Evolutionary conservation across 2,888 invertebrate species (phyloP), one percentile per base, ranked within the genome.

Genomic region (Zonitis immaculata): DNA sequence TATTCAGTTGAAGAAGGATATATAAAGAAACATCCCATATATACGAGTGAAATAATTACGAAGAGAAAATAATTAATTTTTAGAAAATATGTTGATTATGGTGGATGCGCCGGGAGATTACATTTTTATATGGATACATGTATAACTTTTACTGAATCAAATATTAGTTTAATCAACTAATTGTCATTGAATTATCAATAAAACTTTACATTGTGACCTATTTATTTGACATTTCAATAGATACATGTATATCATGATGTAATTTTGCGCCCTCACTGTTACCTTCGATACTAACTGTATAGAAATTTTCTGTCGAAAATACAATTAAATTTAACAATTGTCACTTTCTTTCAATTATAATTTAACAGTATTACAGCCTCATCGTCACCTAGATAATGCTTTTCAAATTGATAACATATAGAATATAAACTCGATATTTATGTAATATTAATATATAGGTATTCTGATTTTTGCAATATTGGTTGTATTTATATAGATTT

Each of bases 61-160:
- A n/a, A n/a, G n/a, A n/a, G n/a, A n/a, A n/a, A n/a, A n/a, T n/a
- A n/a, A n/a, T n/a, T n/a, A n/a, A n/a, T n/a, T n/a, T n/a, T n/a
- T n/a, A n/a, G n/a, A n/a, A n/a, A n/a, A n/a, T n/a, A n/a, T n/a
- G n/a, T n/a, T n/a, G n/a, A n/a, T n/a, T 42, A 46, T 53, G 53
- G 53, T 53, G 53, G 49, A 53, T 53, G 53, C 53, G 53, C 53
- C 53, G 46, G 53, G 47, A 0, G 27, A 51, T 11, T 44, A 30
- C 6, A 26, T 25, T 43, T 28, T 7, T 18, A 18, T 14, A 8
- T n/a, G 11, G 2, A 2, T 18, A 8, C 8, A 22, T 22, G 5
- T 4, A 22, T 4, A 22, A 22, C 1, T 35, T 16, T 35, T 35
- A 9, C 9, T 1, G 16, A 27, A 44, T 28, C 18, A 44, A 44